Conservation (phyloP, 2,113 vertebrate genomes). For the Lanius collurio region DNA sequence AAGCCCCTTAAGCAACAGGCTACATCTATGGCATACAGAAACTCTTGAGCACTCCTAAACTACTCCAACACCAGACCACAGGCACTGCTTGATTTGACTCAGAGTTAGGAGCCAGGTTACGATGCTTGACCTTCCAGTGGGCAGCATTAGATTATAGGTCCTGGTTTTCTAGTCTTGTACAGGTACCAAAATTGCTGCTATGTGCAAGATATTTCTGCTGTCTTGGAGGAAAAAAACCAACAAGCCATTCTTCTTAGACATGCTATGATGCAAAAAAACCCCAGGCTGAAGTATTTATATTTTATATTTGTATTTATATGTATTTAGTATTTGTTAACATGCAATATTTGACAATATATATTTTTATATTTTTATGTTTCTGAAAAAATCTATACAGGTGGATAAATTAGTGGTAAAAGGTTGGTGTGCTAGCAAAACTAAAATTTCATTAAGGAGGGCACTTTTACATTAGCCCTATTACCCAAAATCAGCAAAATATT, state of each 20-base stretch:
- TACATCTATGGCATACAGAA: background rate
- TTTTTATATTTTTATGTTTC: background rate
- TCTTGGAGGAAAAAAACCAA: background rate
- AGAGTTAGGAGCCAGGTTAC: background rate
- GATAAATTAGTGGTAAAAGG: background rate
- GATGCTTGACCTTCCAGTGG: background rate
- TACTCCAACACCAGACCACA: background rate
- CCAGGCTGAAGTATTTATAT: background rate
- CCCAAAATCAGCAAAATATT: background rate
- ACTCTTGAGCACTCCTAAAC: background rate
- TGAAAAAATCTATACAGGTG: background rate
- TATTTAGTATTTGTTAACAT: background rate
- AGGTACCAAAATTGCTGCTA: background rate
- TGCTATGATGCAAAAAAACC: background rate
- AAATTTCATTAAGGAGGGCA: background rate
- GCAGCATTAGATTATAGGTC: background rate
- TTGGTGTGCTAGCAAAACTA: background rate
- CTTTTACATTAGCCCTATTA: background rate
- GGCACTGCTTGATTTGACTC: background rate
- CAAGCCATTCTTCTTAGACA: background rate
- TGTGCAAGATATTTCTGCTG: background rate
- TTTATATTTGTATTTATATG: background rate
- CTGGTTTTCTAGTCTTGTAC: background rate
- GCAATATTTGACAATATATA: background rate
- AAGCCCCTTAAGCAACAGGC: background rate